phyloP scores from a whole-genome alignment of 2,888 invertebrate genomes.

The Kuschelorhynchus macadamiae region DNA sequence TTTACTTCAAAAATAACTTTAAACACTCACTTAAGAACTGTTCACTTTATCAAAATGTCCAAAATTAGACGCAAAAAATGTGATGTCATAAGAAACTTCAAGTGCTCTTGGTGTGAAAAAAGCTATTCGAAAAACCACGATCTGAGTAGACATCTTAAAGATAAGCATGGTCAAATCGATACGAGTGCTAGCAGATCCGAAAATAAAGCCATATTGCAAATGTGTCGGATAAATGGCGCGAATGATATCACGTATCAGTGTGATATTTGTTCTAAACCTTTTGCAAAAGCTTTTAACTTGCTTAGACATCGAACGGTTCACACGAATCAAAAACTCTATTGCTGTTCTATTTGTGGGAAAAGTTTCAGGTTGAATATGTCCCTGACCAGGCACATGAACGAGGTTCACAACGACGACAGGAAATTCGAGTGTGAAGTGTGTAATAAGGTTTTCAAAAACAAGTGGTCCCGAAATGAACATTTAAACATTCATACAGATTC shows the following conservation, averaged over 20 bases:
- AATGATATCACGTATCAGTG: conserved; percentile 65
- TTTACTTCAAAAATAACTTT: conserved; percentile 55
- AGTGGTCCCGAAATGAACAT: conserved; percentile 71
- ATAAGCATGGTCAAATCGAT: conserved; percentile 55
- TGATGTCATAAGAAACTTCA: conserved; percentile 60
- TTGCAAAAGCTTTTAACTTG: conserved; percentile 64
- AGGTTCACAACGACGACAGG: conserved; percentile 69
- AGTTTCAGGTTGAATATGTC: conserved; percentile 70
- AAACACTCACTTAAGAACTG: conserved; percentile 54
- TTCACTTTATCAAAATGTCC: conserved; percentile 51
- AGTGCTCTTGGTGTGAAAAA: conserved; percentile 62
- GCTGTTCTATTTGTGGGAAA: conserved; percentile 72
- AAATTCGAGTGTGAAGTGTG: conserved; percentile 71
- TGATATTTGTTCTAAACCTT: conserved; percentile 66
- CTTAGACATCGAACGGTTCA: conserved; percentile 70
- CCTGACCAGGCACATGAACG: conserved; percentile 71
- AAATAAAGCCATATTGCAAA: conserved; percentile 58
- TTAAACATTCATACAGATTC: conserved; percentile 68
- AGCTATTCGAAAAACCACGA: conserved; percentile 65
- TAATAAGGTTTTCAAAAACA: conserved; percentile 69
- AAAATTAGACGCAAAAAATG: conserved; percentile 58
- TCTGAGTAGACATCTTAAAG: conserved; percentile 62
- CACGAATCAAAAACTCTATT: conserved; percentile 66
- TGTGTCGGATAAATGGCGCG: conserved; percentile 55
- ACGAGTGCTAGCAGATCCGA: conserved; percentile 41